phyloP scores from a whole-genome alignment of 2,888 invertebrate genomes.

The Drosophila cognata region DNA sequence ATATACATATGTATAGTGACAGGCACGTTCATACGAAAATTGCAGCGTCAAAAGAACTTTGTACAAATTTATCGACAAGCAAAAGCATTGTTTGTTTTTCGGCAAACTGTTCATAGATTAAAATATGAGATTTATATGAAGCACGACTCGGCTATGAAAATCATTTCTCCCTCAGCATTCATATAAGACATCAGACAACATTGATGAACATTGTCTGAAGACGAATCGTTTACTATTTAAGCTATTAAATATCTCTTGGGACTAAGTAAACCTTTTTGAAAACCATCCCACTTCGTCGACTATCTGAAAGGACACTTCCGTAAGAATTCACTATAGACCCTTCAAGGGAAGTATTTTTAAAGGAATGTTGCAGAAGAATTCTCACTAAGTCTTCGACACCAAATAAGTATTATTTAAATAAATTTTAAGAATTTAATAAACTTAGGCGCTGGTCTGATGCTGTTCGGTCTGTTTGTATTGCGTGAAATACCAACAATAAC shows the following conservation, averaged over 20 bases:
- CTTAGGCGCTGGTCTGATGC: neutral
- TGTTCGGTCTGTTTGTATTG: neutral
- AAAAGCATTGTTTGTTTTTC: slow-evolving; percentile 20
- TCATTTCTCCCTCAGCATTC: neutral
- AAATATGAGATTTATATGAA: slow-evolving; percentile 25
- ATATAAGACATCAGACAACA: neutral
- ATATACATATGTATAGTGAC: neutral
- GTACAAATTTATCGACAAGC: slow-evolving; percentile 8
- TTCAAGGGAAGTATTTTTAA: neutral
- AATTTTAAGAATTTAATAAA: slow-evolving; percentile 13
- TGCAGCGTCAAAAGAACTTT: slow-evolving; percentile 28
- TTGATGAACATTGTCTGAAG: neutral
- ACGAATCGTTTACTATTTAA: neutral
- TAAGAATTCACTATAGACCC: neutral
- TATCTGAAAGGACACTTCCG: neutral
- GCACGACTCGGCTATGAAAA: slow-evolving; percentile 1
- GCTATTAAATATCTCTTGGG: neutral
- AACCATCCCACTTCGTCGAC: neutral
- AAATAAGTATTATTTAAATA: slow-evolving; percentile 9
- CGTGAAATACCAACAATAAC: slow-evolving; percentile 7
- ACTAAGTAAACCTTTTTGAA: neutral
- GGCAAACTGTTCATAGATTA: slow-evolving; percentile 29
- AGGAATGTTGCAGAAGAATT: neutral
- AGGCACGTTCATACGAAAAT: slow-evolving; percentile 26
- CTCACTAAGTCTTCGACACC: neutral